Evolutionary conservation across 2,888 invertebrate genomes (phyloP).

Genomic region (Emmelina monodactyla): DNA sequence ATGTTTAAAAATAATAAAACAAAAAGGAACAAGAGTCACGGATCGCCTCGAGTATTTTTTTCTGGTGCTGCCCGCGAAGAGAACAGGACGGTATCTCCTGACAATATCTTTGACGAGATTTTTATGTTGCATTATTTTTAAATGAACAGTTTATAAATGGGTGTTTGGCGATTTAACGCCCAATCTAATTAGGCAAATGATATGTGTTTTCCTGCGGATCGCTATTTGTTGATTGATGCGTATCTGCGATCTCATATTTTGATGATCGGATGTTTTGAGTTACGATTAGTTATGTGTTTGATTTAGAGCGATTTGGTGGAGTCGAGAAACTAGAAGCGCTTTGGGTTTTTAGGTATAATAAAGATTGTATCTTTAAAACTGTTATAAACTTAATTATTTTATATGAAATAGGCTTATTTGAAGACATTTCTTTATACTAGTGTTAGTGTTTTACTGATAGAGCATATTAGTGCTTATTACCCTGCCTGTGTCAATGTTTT

Average conservation of each 20-base stretch:
- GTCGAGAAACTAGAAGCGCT: too few relatives aligned
- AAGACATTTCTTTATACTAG: too few relatives aligned
- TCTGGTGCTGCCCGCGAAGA: slow-evolving; percentile 56
- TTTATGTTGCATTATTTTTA: slow-evolving; percentile 63
- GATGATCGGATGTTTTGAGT: neutral
- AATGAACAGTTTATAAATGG: slow-evolving; percentile 66
- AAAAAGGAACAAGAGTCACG: slow-evolving; percentile 63
- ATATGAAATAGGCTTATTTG: too few relatives aligned
- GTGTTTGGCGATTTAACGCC: slow-evolving; percentile 66
- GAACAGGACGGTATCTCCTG: slow-evolving; percentile 51
- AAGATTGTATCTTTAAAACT: too few relatives aligned
- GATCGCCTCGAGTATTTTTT: slow-evolving; percentile 62
- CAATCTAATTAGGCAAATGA: slow-evolving; percentile 66
- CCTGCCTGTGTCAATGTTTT: too few relatives aligned
- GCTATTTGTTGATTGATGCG: slow-evolving; percentile 33
- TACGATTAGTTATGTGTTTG: too few relatives aligned
- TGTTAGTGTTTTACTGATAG: too few relatives aligned
- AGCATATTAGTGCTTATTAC: too few relatives aligned
- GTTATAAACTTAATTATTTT: too few relatives aligned
- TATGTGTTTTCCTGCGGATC: slow-evolving; percentile 55
- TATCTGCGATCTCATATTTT: neutral
- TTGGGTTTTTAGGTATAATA: too few relatives aligned
- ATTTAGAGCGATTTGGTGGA: too few relatives aligned
- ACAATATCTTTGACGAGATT: slow-evolving; percentile 66
- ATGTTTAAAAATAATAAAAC: slow-evolving; percentile 67